Percentiles rank a stretch among this genome's conserved stretches.
These are phyloP conservation scores for Phalacrocorax pelagicus DNA, from an alignment of 2,113 vertebrate genomes.

Conservation along the genomic window DNA sequence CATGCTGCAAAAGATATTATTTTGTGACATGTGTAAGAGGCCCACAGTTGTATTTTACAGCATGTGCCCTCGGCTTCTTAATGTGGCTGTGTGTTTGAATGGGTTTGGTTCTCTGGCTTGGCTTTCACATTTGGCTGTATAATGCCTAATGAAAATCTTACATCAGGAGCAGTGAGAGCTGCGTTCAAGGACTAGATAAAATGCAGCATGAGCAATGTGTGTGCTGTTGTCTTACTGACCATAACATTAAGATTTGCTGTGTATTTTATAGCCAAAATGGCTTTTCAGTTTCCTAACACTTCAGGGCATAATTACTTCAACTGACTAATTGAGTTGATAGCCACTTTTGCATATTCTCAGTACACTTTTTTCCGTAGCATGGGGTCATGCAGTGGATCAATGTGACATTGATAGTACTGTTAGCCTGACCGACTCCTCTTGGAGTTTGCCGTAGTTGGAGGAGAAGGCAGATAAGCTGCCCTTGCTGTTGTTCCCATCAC, in stretches of 20 bases:
- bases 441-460: not conserved
- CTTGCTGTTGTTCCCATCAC: not conserved
- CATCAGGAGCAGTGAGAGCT: not conserved
- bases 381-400: not conserved
- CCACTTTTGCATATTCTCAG: not conserved
- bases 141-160: not conserved
- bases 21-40: slow-evolving; percentile 3
- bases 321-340: slow-evolving; percentile 8
- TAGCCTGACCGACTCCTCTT: not conserved
- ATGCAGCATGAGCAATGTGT: not conserved
- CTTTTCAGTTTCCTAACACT: slow-evolving; percentile 34
- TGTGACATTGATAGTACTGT: not conserved
- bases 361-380: not conserved
- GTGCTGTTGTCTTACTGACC: not conserved
- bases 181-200: not conserved
- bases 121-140: not conserved
- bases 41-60: not conserved
- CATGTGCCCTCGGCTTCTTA: not conserved
- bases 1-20: slow-evolving; percentile 43
- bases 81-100: not conserved
- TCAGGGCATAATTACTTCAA: slow-evolving; percentile 26
- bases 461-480: not conserved
- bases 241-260: not conserved
- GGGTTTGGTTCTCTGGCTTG: not conserved
- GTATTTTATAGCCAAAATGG: slow-evolving; percentile 8